Conservation (phyloP, 2,888 invertebrate species). For the Bhutanitis thaidina region DNA sequence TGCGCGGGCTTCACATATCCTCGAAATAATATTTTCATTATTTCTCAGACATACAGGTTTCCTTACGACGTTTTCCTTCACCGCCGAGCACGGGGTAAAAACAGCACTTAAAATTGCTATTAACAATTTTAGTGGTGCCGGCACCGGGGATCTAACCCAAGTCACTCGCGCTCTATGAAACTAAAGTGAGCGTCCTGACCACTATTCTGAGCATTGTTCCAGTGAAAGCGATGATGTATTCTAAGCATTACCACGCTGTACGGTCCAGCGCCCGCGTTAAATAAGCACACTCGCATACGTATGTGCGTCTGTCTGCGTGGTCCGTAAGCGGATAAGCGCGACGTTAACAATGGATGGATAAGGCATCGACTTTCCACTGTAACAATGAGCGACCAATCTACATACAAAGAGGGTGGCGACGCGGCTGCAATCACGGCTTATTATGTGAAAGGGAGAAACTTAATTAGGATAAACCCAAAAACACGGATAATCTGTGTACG, state of each 20-base stretch:
- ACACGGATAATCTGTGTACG: constrained; percentile 8
- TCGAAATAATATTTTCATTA: too few species aligned
- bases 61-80: too few species aligned
- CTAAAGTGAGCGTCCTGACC: background rate
- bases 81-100: too few species aligned
- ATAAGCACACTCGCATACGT: constrained; percentile 7
- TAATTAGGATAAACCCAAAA: constrained; percentile 9
- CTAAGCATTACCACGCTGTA: background rate
- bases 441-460: constrained; percentile 12
- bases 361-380: constrained; percentile 11
- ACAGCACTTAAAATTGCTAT: too few species aligned
- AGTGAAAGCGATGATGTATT: constrained; percentile 16
- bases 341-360: constrained; percentile 18
- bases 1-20: too few species aligned
- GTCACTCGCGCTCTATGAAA: too few species aligned
- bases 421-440: background rate
- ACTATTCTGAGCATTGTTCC: constrained; percentile 13
- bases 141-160: too few species aligned
- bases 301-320: background rate
- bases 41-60: too few species aligned
- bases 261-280: constrained; percentile 16
- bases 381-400: constrained; percentile 18
- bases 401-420: constrained; percentile 14
- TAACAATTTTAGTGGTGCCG: too few species aligned
- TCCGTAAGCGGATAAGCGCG: constrained; percentile 9